Percentiles rank a stretch among this genome's conserved stretches.
Evolutionary conservation across 2,797 vertebrate genomes (phyloP).

Genomic region (Parambassis ranga): DNA sequence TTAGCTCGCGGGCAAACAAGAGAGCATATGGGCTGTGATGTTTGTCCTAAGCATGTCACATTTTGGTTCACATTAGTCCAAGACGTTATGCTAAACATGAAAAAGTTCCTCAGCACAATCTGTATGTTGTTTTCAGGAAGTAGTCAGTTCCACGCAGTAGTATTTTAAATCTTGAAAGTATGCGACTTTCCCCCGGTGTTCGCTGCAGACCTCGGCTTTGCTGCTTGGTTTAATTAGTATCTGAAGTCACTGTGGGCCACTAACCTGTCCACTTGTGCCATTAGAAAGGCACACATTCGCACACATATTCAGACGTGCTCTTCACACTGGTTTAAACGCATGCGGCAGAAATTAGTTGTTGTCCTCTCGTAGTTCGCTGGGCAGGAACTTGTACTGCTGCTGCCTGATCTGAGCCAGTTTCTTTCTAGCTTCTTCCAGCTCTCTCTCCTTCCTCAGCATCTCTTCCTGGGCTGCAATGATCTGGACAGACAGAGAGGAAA

Average conservation of each 20-base stretch:
- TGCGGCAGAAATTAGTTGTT: constrained; percentile 77
- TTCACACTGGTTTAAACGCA: neutral
- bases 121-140: constrained; percentile 32
- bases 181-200: constrained; percentile 9
- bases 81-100: constrained; percentile 37
- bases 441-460: constrained; percentile 97
- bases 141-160: constrained; percentile 49
- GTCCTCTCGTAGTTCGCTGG: constrained; percentile 94
- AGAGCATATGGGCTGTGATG: constrained; percentile 16
- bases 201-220: constrained; percentile 27
- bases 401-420: constrained; percentile 98
- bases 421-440: constrained; percentile 96
- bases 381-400: constrained; percentile 98
- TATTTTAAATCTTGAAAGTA: constrained; percentile 23
- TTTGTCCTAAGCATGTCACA: constrained; percentile 62
- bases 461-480: constrained; percentile 99
- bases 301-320: constrained; percentile 20
- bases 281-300: neutral
- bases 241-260: constrained; percentile 13
- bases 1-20: constrained; percentile 44
- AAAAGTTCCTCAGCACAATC: constrained; percentile 44
- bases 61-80: constrained; percentile 55
- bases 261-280: constrained; percentile 20
- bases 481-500: constrained; percentile 61
- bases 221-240: constrained; percentile 25